Evolutionary conservation across 2,888 invertebrate species (phyloP), one percentile per base, ranked within the genome.

Genomic region (Amblyjoppa proteus): DNA sequence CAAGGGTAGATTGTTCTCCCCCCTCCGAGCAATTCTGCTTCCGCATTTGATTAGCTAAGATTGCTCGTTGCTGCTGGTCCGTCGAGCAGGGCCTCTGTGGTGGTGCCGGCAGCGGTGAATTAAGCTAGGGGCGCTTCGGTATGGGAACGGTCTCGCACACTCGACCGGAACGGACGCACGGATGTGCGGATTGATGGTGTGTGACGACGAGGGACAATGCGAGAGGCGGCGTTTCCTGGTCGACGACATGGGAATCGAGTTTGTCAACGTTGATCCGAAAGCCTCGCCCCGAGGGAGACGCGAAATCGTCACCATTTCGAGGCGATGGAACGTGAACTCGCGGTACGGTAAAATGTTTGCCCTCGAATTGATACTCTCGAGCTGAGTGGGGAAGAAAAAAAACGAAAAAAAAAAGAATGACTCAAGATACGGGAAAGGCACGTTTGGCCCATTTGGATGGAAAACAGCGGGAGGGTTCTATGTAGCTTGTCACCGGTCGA

Each of bases 231-330:
- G 73, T 31, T 66, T 38, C 38, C 58, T 74, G 74, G 41, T 68
- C 49, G 34, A 58, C 68, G 74, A 68, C 74, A 51, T 78, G 88
- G 61, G 88, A 90, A 91, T 91, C 87, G 89, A 92, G 90, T 92
- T 92, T 91, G 90, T 90, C 90, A 91, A 92, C 91, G 92, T 90
- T 91, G 90, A 92, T 91, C 88, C 84, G 79, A 87, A 83, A 68
- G 34, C n/a, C 45, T 88, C 87, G 88, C 89, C 89, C 89, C 86
- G 16, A 34, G 64, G 31, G n/a, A 31, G n/a, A 9, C 31, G 1
- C n/a, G 13, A n/a, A 64, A 81, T 83, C 78, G 66, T 78, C 70
- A 84, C 76, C 78, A 81, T 75, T 49, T 31, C 53, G 20, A 66
- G 53, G 16, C 16, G 45, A 49, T 11, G 28, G 13, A 58, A 28